phyloP scores from a whole-genome alignment of 2,113 vertebrate species.

The Crypturellus undulatus region DNA sequence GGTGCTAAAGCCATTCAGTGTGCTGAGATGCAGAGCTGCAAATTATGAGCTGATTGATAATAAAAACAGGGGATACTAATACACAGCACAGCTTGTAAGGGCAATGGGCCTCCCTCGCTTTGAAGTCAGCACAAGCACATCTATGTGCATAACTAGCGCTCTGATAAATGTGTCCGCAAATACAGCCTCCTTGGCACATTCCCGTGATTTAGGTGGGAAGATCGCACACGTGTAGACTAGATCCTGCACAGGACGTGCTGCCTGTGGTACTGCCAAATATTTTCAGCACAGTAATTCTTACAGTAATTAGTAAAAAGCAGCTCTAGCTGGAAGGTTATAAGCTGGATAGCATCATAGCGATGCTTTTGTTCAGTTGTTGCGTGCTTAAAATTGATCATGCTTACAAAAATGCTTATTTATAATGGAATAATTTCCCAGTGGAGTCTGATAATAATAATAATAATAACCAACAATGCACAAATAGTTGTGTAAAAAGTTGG shows the following conservation, averaged over 20 bases:
- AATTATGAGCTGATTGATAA: not conserved
- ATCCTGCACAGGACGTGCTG: fast-evolving
- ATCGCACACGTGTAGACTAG: not conserved
- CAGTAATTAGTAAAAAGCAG: not conserved
- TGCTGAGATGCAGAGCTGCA: not conserved
- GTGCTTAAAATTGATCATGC: not conserved
- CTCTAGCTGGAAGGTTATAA: not conserved
- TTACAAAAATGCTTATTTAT: not conserved
- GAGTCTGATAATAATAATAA: not conserved
- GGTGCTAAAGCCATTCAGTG: not conserved
- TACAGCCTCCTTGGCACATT: not conserved
- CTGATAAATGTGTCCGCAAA: fast-evolving
- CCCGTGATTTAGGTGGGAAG: fast-evolving
- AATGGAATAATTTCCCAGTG: not conserved
- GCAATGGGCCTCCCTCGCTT: not conserved
- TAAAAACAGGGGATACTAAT: not conserved
- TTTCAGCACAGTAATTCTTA: not conserved
- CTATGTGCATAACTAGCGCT: fast-evolving
- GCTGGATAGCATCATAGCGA: not conserved
- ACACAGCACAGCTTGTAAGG: not conserved
- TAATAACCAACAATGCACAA: not conserved
- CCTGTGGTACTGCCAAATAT: not conserved
- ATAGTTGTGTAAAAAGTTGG: not conserved
- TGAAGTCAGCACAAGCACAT: not conserved
- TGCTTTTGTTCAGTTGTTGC: not conserved